Base-by-base conservation (phyloP, 1,140 invertebrate species). In the Vollenhovia emeryi region DNA sequence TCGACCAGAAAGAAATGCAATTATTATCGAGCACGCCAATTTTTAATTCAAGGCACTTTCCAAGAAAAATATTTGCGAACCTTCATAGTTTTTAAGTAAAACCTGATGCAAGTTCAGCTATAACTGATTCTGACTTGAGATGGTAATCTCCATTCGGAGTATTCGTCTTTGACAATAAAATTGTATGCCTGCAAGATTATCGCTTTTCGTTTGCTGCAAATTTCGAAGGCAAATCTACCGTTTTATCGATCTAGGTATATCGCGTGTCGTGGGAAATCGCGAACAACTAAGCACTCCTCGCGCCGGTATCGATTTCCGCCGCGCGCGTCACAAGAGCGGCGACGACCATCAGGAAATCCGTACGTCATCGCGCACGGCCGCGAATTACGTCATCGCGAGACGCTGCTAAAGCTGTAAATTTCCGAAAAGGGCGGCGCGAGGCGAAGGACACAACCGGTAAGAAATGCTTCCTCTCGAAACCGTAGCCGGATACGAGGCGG, bases 251-350 rank as follows among this genome's bases (percentile, higher is more conserved):
- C 30, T 36, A 68, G 21, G 43, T 15, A 52, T n/a, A 57, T 71
- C 76, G 48, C 76, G 24, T 78, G 43, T 43, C 59, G 57, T 50
- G 59, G 30, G n/a, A 80, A 36, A 43, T 36, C 48, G 11, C 24
- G 24, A 68, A 21, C 21, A 80, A 13, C 62, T 60, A 48, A 48
- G 55, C 64, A 33, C 45, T 48, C n/a, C 64, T 36, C 24, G 24
- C 18, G 24, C 33, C 4, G 11, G 21, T 69, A 82, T 82, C 66
- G 78, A 82, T 82, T 82, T 68, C 24, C 36, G 36, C 55, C 24
- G 18, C 18, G 78, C 24, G 36, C 78, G 78, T 82, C 78, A 82
- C 36, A 71, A 71, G 71, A 71, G 78, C 50, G 71, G 59, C 73
- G 59, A 64, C 48, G 64, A 71, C 78, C 64, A 71, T 82, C 64